These are phyloP conservation scores for Lissonota sp. DNA, from an alignment of 2,888 invertebrate species.

Conservation along the genomic window DNA sequence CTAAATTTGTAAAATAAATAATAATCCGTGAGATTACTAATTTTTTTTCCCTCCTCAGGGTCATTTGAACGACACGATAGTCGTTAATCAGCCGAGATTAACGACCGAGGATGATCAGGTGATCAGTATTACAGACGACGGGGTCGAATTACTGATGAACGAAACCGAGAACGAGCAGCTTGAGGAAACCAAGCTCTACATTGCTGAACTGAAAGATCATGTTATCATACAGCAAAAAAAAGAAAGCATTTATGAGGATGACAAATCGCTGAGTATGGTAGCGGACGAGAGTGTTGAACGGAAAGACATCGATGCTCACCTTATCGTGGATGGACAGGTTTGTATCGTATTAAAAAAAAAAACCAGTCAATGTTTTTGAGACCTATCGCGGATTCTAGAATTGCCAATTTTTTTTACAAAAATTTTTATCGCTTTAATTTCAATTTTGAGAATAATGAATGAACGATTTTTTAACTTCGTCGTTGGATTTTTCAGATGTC, in stretches of 20 bases:
- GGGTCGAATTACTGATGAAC: conserved; percentile 81
- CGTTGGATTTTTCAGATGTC: conserved; percentile 67
- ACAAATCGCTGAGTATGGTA: conserved; percentile 75
- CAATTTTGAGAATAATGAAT: neutral
- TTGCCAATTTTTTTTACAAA: neutral
- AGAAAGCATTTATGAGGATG: conserved; percentile 79
- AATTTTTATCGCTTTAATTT: neutral
- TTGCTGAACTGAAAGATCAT: conserved; percentile 85
- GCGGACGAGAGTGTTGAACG: conserved; percentile 70
- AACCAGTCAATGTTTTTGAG: conserved; percentile 1
- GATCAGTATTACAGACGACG: conserved; percentile 80
- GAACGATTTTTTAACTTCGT: neutral
- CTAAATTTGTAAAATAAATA: neutral
- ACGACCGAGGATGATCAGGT: conserved; percentile 86
- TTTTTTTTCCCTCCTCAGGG: conserved; percentile 83
- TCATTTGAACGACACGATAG: conserved; percentile 92
- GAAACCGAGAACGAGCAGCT: conserved; percentile 75
- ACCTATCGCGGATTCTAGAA: too few relatives aligned
- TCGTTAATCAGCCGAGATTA: conserved; percentile 92
- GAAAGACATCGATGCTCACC: conserved; percentile 75
- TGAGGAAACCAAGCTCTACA: conserved; percentile 84
- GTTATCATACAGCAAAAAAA: conserved; percentile 84
- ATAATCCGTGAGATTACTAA: neutral
- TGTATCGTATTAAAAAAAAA: conserved; percentile 22
- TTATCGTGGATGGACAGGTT: conserved; percentile 78